Evolutionary conservation across 2,888 invertebrate genomes (phyloP), one percentile per base, ranked within the genome.

Genomic region (Drosophila diplacantha): DNA sequence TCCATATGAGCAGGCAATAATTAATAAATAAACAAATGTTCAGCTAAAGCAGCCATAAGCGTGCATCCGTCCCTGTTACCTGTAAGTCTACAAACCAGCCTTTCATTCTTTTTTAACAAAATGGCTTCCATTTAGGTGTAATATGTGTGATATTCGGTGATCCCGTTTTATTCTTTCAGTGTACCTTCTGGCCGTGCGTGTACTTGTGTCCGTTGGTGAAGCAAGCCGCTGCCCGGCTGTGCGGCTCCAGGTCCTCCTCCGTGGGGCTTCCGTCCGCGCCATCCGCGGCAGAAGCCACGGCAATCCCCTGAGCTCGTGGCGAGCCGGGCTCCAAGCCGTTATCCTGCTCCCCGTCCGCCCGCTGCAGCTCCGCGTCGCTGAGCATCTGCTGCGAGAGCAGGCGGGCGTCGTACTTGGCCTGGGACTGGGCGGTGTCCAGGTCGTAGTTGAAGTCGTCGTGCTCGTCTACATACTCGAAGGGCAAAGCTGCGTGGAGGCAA

Each of bases 151-250:
- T 18, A 3, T 18, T 16, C 7, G 3, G 3, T 6, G 12, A 11
- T 14, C 6, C 14, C 14, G 44, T 5, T 46, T 5, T 5, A 11
- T 14, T 16, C 12, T 31, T 20, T 32, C 8, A 31, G 44, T 44
- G 44, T 46, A 88, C 88, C 88, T 88, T 88, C 82, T 88, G 87
- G 66, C 88, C 88, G 67, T 88, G 88, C 70, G 87, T 87, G 65
- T 87, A 88, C 73, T 85, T 87, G 61, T 83, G 83, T 44, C 86
- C 85, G 73, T 83, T 84, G 62, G 85, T 85, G 66, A 85, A 85
- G 69, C 88, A 88, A 12, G 87, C 79, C 31, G 87, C 88, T 34
- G 88, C 88, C 55, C 86, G 68, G 59, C 86, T 85, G 61, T 86
- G 84, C 14, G 85, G 84, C 69, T 86, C 82, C 73, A 83, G 73